phyloP scores from a whole-genome alignment of 2,797 vertebrate genomes.

The Poeciliopsis presidionis region DNA sequence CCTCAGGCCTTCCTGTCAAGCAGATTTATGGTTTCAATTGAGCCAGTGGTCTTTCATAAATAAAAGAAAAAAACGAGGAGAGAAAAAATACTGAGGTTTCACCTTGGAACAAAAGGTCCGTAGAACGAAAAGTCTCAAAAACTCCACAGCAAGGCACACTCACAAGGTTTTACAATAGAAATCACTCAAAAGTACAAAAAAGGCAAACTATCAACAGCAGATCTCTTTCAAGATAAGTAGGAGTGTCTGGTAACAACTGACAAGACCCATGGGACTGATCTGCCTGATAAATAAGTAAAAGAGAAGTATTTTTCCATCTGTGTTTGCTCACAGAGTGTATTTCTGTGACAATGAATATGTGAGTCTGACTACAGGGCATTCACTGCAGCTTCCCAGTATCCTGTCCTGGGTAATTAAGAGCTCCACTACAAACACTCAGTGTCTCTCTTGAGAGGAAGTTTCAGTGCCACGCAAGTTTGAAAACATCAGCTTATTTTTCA shows the following conservation, averaged over 20 bases:
- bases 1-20: conserved; percentile 50
- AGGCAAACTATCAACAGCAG: conserved; percentile 7
- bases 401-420: conserved; percentile 73
- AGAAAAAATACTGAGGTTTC: conserved; percentile 8
- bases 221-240: conserved; percentile 2
- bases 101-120: conserved; percentile 47
- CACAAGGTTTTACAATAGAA: conserved; percentile 10
- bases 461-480: conserved; percentile 43
- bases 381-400: conserved; percentile 61
- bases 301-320: conserved; percentile 5
- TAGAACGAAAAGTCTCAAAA: conserved; percentile 37
- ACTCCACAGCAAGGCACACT: conserved; percentile 17
- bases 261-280: conserved; percentile 16
- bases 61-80: background rate
- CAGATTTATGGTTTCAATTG: conserved; percentile 69
- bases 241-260: conserved; percentile 17
- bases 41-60: conserved; percentile 34
- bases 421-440: conserved; percentile 55
- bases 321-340: conserved; percentile 21
- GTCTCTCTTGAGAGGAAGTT: conserved; percentile 38
- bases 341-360: conserved; percentile 5
- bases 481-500: conserved; percentile 45
- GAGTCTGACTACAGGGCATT: conserved; percentile 45
- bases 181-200: conserved; percentile 22
- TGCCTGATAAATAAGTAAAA: conserved; percentile 17